These are phyloP conservation scores for Dreissena polymorpha DNA, from an alignment of 1,140 invertebrate genomes.

Conservation along the genomic window DNA sequence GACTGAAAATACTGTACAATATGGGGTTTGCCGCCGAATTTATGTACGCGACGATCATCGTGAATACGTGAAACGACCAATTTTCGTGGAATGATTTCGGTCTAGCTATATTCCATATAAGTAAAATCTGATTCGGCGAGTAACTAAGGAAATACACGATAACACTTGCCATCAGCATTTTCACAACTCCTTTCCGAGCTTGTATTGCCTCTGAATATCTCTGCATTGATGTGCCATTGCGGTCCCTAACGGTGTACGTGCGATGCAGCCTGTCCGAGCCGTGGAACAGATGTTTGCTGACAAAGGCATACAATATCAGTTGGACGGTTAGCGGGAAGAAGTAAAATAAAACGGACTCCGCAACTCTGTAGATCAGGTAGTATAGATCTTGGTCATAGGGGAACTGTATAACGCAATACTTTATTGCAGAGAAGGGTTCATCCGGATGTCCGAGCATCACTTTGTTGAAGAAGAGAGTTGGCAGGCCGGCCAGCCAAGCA, in stretches of 20 bases:
- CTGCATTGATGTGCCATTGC: conserved; percentile 68
- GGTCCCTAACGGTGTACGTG: conserved; percentile 59
- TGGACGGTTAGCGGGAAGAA: conserved; percentile 75
- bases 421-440: no score
- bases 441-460: conserved; percentile 61
- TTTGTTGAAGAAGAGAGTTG: conserved; percentile 75
- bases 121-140: conserved; percentile 76
- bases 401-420: conserved; percentile 68
- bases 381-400: conserved; percentile 59
- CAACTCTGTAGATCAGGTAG: conserved; percentile 73
- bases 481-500: conserved; percentile 72
- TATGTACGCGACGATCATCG: conserved; percentile 78
- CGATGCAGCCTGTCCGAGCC: conserved; percentile 67
- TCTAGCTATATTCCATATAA: conserved; percentile 78
- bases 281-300: conserved; percentile 73
- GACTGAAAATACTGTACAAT: conserved; percentile 79
- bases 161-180: conserved; percentile 80
- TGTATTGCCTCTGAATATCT: conserved; percentile 71
- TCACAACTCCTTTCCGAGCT: conserved; percentile 78
- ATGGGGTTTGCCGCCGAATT: conserved; percentile 80
- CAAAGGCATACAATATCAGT: conserved; percentile 73
- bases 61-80: conserved; percentile 78
- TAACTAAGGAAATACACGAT: conserved; percentile 80
- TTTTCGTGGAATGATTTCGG: conserved; percentile 70
- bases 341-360: conserved; percentile 77